phyloP scores from a whole-genome alignment of 2,888 invertebrate genomes.

The Mimas tiliae region DNA sequence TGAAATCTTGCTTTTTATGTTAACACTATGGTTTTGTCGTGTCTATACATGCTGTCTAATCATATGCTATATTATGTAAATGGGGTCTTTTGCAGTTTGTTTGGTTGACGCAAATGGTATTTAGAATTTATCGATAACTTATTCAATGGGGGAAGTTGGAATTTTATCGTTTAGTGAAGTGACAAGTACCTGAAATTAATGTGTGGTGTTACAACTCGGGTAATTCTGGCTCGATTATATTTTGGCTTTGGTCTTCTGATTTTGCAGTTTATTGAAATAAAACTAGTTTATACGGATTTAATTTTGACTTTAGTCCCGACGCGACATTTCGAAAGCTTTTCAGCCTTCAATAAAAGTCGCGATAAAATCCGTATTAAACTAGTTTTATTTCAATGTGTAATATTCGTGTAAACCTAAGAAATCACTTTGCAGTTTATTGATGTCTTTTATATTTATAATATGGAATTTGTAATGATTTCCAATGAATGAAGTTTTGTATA shows the following conservation, averaged over 20 bases:
- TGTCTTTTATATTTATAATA: background rate
- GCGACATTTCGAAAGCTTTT: too few species aligned
- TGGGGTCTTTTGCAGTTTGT: too few species aligned
- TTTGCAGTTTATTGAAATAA: background rate
- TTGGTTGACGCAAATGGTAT: background rate
- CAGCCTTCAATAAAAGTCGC: too few species aligned
- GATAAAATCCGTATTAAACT: too few species aligned
- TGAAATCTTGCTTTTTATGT: too few species aligned
- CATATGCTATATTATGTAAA: too few species aligned
- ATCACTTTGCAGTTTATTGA: background rate
- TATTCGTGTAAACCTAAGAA: too few species aligned
- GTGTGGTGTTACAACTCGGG: constrained; percentile 1
- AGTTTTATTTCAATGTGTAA: too few species aligned
- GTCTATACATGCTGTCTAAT: too few species aligned
- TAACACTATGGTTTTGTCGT: too few species aligned
- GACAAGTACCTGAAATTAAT: constrained; percentile 1
- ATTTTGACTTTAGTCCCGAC: too few species aligned
- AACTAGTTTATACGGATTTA: too few species aligned
- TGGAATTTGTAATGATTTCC: background rate
- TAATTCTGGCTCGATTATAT: background rate
- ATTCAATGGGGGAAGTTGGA: background rate
- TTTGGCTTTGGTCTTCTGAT: background rate
- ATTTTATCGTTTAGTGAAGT: background rate
- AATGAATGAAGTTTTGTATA: background rate
- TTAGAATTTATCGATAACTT: background rate